Percentiles rank a stretch among this genome's conserved stretches.
Conservation (phyloP, 1,140 invertebrate genomes). For the Grapholita molesta region DNA sequence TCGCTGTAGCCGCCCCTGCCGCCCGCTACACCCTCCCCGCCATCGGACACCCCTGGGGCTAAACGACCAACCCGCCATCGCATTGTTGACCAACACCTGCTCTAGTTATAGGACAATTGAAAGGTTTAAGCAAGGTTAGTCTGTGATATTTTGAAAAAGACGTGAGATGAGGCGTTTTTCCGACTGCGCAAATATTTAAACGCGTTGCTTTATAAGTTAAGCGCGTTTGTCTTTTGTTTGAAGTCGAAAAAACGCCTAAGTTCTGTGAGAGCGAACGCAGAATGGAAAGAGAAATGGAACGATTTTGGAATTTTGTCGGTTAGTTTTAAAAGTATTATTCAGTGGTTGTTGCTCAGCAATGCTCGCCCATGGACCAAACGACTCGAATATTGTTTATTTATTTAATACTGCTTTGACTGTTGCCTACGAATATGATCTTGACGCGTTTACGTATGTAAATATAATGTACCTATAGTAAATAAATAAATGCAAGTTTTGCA, state of each 20-base stretch:
- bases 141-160: not conserved
- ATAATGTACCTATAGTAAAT: slow-evolving; percentile 58
- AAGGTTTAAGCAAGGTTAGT: slow-evolving; percentile 4
- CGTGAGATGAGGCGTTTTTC: not conserved
- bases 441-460: slow-evolving; percentile 73
- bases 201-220: not conserved
- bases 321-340: slow-evolving; percentile 10
- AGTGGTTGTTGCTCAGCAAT: slow-evolving; percentile 40
- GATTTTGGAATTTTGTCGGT: not conserved
- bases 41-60: slow-evolving; percentile 62
- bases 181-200: not conserved
- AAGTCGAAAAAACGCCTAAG: not conserved
- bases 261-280: slow-evolving; percentile 6
- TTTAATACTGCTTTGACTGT: slow-evolving; percentile 72
- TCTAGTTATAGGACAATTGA: not conserved
- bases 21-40: slow-evolving; percentile 46
- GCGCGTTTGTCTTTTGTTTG: not conserved
- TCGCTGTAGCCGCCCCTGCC: slow-evolving; percentile 54
- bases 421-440: slow-evolving; percentile 73
- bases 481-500: slow-evolving; percentile 66
- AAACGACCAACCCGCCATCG: slow-evolving; percentile 28
- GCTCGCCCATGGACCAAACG: slow-evolving; percentile 42
- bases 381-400: slow-evolving; percentile 58
- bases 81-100: slow-evolving; percentile 41
- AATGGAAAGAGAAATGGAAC: not conserved